phyloP scores from a whole-genome alignment of 1,140 invertebrate species.

The Elysia chlorotica region DNA sequence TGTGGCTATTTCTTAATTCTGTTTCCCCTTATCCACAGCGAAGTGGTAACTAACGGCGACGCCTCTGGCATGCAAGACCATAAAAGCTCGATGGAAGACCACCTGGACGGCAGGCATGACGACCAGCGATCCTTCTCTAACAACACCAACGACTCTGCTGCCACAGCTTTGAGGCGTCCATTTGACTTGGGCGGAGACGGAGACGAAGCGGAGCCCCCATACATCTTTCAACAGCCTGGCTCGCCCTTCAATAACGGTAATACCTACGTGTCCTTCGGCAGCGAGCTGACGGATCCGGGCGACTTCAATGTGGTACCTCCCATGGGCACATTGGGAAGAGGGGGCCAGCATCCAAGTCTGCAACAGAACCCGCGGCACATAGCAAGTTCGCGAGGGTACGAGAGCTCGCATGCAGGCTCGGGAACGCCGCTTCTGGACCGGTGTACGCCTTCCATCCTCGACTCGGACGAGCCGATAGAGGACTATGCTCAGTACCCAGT shows the following conservation, averaged over 20 bases:
- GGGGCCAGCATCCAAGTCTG: neutral
- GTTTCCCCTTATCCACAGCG: slow-evolving; percentile 1
- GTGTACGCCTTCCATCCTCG: slow-evolving; percentile 38
- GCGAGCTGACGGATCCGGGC: slow-evolving; percentile 36
- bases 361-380: neutral
- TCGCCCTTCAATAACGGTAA: slow-evolving; percentile 31
- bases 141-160: slow-evolving; percentile 24
- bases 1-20: no score
- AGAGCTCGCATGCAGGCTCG: slow-evolving; percentile 43
- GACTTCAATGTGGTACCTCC: slow-evolving; percentile 14
- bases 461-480: slow-evolving; percentile 37
- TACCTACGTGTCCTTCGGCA: slow-evolving; percentile 48
- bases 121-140: slow-evolving; percentile 25
- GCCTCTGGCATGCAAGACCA: slow-evolving; percentile 13
- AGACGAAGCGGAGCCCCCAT: slow-evolving; percentile 19
- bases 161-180: slow-evolving; percentile 14
- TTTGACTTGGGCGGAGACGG: slow-evolving; percentile 12
- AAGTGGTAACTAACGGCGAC: slow-evolving; percentile 14
- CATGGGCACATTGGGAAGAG: slow-evolving; percentile 25
- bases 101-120: slow-evolving; percentile 23
- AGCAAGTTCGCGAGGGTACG: slow-evolving; percentile 14
- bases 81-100: slow-evolving; percentile 24
- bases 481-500: slow-evolving; percentile 28
- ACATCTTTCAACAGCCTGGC: slow-evolving; percentile 26
- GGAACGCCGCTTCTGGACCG: slow-evolving; percentile 44